Percentiles rank a stretch among this genome's conserved stretches.
Conservation (phyloP, 2,113 vertebrate species). For the Dasyornis broadbenti region DNA sequence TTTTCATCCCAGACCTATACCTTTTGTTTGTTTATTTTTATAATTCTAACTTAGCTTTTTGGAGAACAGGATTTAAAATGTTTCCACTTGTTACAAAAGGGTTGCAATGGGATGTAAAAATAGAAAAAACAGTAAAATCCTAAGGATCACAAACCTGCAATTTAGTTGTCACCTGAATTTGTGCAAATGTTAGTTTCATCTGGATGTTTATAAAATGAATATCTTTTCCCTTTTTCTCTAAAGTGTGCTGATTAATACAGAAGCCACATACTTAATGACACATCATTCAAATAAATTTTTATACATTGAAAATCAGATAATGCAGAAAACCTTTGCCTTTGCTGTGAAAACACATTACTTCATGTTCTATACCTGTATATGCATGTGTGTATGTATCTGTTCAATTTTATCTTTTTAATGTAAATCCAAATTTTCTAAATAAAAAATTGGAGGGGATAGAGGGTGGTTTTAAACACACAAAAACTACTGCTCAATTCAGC, state of each 20-base stretch:
- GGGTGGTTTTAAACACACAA: neutral
- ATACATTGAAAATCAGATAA: neutral
- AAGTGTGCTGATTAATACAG: neutral
- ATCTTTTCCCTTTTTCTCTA: neutral
- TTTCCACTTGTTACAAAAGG: neutral
- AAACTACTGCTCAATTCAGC: neutral
- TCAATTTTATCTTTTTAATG: neutral
- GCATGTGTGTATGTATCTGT: accelerated
- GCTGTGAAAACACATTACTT: neutral
- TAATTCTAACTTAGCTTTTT: neutral
- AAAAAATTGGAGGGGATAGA: neutral
- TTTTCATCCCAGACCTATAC: neutral
- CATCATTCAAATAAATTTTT: neutral
- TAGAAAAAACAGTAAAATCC: neutral
- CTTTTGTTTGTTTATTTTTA: neutral
- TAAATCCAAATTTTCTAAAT: neutral
- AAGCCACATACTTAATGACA: neutral
- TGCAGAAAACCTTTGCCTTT: neutral
- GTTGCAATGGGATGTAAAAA: neutral
- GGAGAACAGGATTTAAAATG: neutral
- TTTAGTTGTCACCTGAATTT: neutral
- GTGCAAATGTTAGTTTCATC: neutral
- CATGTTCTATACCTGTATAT: neutral
- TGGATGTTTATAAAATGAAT: neutral
- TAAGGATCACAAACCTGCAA: neutral